Conservation (phyloP, 2,888 invertebrate species). For the Drosophila subsilvestris region DNA sequence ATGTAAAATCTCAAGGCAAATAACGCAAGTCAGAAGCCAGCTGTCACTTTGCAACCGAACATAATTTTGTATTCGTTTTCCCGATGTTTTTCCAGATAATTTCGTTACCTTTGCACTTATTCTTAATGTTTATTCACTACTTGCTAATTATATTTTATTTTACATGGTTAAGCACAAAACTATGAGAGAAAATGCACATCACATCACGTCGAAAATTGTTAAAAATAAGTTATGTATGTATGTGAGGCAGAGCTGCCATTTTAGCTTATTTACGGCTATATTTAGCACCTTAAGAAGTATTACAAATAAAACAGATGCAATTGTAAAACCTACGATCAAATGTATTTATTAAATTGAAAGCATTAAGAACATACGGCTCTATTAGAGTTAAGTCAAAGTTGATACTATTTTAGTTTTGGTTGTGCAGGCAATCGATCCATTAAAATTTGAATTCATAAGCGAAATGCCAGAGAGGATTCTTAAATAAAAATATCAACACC, state of each 20-base stretch:
- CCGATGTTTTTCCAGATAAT: constrained; percentile 17
- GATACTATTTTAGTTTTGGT: too few species aligned
- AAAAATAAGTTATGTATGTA: constrained; percentile 72
- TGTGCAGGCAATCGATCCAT: not conserved
- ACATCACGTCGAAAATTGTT: constrained; percentile 69
- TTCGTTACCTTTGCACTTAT: constrained; percentile 70
- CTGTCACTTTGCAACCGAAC: constrained; percentile 53
- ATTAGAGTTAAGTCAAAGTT: not conserved
- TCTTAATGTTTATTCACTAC: constrained; percentile 69
- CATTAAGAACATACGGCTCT: not conserved
- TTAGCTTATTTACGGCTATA: not conserved
- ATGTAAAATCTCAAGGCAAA: not conserved
- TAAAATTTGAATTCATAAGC: not conserved
- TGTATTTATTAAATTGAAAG: not conserved
- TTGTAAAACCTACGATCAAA: not conserved
- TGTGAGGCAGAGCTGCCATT: constrained; percentile 13
- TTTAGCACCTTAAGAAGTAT: not conserved
- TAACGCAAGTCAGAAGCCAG: constrained; percentile 22
- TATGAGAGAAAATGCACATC: constrained; percentile 75
- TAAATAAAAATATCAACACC: not conserved
- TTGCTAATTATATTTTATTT: constrained; percentile 64
- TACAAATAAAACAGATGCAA: not conserved
- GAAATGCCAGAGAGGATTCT: not conserved
- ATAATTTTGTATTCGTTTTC: constrained; percentile 42
- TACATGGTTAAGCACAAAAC: constrained; percentile 74